Evolutionary conservation across 2,113 vertebrate species (phyloP), one percentile per base, ranked within the genome.

Genomic region (Catharus fuscescens): DNA sequence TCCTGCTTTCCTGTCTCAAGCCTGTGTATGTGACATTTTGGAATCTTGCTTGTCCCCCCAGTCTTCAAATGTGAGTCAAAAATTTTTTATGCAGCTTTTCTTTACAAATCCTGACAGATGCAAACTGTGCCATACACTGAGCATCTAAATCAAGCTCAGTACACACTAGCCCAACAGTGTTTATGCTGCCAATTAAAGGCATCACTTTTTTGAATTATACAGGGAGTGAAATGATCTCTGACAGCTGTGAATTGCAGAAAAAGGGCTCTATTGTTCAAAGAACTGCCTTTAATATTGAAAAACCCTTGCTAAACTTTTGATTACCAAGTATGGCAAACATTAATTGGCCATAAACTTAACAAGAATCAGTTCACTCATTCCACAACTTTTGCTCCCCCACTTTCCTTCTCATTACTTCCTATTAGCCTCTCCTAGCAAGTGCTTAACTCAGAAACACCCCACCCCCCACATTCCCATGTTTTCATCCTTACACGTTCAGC

Each of bases 221-320:
- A 96, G 95, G 93, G 97, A 97, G 94, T 94, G 95, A 97, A 97
- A 97, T 96, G 96, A 97, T 97, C 94, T 98, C 96, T 97, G 98
- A 97, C 97, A 98, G 97, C 96, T 97, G 97, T 88, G 96, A 96
- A 95, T 86, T 97, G 93, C 88, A 95, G 97, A 93, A 96, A 96
- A 97, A 96, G 95, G 82, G 60, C 73, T 90, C 93, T 95, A 97
- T 97, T 98, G 96, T 98, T 98, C 94, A 95, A 95, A 97, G 96
- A 91, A 67, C 92, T 96, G 97, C 92, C 95, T 97, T 97, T 95
- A 97, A 97, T 97, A 96, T 96, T 57, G 90, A 97, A 92, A 95
- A 96, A 86, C 88, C 61, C 92, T 96, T 84, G 88, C 92, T 91
- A 91, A 97, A 97, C 81, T 93, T 89, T 97, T 94, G 91, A 96